phyloP scores from a whole-genome alignment of 2,888 invertebrate genomes.

The Xylota segnis region DNA sequence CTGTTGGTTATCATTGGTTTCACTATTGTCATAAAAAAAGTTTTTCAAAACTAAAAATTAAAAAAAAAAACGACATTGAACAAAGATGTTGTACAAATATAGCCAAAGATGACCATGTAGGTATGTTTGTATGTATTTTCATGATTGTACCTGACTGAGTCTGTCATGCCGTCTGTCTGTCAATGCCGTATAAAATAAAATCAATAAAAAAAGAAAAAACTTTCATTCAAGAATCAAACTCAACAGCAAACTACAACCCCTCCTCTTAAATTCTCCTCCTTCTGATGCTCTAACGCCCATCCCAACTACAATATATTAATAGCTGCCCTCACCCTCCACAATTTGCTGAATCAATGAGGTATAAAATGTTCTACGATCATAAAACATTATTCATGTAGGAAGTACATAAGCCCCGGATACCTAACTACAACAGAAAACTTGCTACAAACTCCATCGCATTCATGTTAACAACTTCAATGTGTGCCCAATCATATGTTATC shows the following conservation, averaged over 20 bases:
- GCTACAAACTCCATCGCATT: background rate
- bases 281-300: background rate
- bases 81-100: too few species aligned
- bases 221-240: background rate
- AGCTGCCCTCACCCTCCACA: background rate
- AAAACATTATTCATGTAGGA: background rate
- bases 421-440: background rate
- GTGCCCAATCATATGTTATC: slow-evolving; percentile 28
- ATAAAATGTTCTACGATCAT: slow-evolving; percentile 6
- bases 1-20: too few species aligned
- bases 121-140: too few species aligned
- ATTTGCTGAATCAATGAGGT: slow-evolving; percentile 3
- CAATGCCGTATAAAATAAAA: too few species aligned
- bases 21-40: too few species aligned
- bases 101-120: too few species aligned
- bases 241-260: background rate
- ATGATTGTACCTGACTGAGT: too few species aligned
- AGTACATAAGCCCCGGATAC: background rate
- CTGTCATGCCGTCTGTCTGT: too few species aligned
- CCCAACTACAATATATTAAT: background rate
- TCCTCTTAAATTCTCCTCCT: background rate
- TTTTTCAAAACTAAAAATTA: too few species aligned
- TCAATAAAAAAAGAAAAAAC: too few species aligned
- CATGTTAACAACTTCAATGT: slow-evolving; percentile 22
- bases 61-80: too few species aligned